Base-by-base conservation (phyloP, 2,888 invertebrate genomes). In the Sialis lutaria region DNA sequence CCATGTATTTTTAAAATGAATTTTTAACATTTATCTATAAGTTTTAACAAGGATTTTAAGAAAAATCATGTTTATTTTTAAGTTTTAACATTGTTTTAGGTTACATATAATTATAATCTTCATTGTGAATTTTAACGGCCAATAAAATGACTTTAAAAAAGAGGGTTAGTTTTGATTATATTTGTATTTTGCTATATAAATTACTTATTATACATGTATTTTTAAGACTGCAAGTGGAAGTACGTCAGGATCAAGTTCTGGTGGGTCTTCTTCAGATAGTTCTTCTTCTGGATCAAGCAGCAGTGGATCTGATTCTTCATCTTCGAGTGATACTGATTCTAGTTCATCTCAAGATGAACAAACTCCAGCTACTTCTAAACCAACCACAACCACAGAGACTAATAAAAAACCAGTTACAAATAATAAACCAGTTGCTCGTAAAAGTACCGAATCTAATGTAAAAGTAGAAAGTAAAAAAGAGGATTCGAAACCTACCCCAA, bases 321-420 rank as follows among this genome's bases (percentile, higher is more conserved):
- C 75, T 3, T 76, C 78, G 37, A 80, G 78, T 55, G 85, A 82
- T 53, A 76, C 78, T 0, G 84, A 84, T 52, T 79, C 82, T 1
- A 79, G 80, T 1, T 69, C 70, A 2, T 75, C 68, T 1, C 65
- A 64, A 48, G 68, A 65, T 39, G 69, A 56, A 40, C 60, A 60
- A 49, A 45, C 48, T 46, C 50, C 50, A 33, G 30, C 61, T 2
- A 32, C 32, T 7, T 55, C 57, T 40, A 62, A 60, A 51, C 53
- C 57, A 30, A 57, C 55, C 44, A 54, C 62, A 4, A 59, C 54
- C 39, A 45, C 58, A 33, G 62, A 64, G 50, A 52, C 55, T 37
- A 67, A 67, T 51, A 63, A 62, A 52, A 44, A 56, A 4, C 58
- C 62, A 42, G 52, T 57, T 37, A 49, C 60, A 33, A 22, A 22